These are phyloP conservation scores for Macrosoma leucophasiata DNA, from an alignment of 2,888 invertebrate genomes.

Conservation along the genomic window DNA sequence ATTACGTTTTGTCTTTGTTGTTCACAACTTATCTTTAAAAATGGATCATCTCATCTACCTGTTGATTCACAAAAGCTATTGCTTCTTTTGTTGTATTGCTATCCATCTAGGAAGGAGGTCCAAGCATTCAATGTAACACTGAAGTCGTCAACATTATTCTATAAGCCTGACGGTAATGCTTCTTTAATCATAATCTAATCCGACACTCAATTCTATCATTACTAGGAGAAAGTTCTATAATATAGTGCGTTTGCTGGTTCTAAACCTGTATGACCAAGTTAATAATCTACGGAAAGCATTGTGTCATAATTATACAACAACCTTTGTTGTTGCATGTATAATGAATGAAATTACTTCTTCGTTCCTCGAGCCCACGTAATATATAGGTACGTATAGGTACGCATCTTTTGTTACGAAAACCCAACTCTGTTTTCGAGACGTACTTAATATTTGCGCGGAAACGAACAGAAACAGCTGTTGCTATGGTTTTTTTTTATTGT, in stretches of 20 bases:
- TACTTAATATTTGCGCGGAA: constrained; percentile 23
- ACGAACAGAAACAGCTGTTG: constrained; percentile 7
- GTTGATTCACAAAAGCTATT: no score
- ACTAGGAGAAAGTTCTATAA: constrained; percentile 52
- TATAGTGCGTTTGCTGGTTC: constrained; percentile 20
- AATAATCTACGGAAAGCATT: constrained; percentile 21
- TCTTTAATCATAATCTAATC: constrained; percentile 57
- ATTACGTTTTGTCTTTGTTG: no score
- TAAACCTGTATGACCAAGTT: constrained; percentile 14
- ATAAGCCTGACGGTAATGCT: constrained; percentile 55
- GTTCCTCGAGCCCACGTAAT: constrained; percentile 7
- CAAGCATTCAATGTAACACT: no score
- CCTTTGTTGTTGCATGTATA: constrained; percentile 19
- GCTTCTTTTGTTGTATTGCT: no score
- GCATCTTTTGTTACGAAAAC: constrained; percentile 14
- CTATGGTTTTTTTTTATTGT: neutral
- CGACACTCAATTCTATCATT: constrained; percentile 40
- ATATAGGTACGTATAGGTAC: constrained; percentile 8
- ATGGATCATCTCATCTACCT: no score
- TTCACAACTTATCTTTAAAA: no score
- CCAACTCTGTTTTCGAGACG: constrained; percentile 14
- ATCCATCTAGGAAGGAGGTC: no score
- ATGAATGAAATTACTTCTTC: constrained; percentile 8
- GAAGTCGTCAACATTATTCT: constrained; percentile 52
- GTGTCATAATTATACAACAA: constrained; percentile 29